Base-by-base conservation (phyloP, 53 echinoderm and acorn worm species). In the Echinarachnius parma region DNA sequence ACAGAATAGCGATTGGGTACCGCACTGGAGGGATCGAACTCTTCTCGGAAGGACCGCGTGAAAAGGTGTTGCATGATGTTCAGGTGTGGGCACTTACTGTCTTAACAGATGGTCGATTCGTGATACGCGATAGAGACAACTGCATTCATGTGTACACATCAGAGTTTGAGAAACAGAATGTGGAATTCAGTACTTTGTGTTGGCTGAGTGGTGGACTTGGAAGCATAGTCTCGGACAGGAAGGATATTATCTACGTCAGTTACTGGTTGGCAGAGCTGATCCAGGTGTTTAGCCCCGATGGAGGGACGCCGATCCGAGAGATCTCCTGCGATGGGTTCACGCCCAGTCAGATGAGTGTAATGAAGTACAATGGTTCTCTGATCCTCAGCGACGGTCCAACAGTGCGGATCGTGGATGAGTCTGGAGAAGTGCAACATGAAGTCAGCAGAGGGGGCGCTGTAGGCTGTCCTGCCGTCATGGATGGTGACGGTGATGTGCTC, bases 101-200 rank as follows among this genome's bases (percentile, higher is more conserved):
- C 24, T 16, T 46, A 39, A 1, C 27, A 2, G 46, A 65, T n/a
- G 65, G 65, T 8, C 14, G 46, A n/a, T 65, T 65, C 28, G 48
- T 65, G 28, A 42, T 65, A 19, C 11, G 65, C 37, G 65, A 65
- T 18, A 47, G 28, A 46, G 65, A 65, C 14, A 65, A 65, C 65
- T 16, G 19, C 10, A 28, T 65, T 16, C 10, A 7, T 13, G 0
- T 47, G 27, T 65, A 24, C 47, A 46, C 65, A 7, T 16, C 9
- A 1, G 65, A 65, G 5, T 23, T 27, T 3, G 65, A 65, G 27
- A 65, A 16, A 24, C 46, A 27, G 16, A 46, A 27, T 46, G n/a
- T 25, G 7, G 28, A n/a, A 7, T 65, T 65, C 4, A 23, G 46
- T 9, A 65, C 48, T 14, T 19, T 65, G 31, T 3, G 16, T 26